Conservation (phyloP, 2,797 vertebrate genomes). For the Pagetopsis macropterus region DNA sequence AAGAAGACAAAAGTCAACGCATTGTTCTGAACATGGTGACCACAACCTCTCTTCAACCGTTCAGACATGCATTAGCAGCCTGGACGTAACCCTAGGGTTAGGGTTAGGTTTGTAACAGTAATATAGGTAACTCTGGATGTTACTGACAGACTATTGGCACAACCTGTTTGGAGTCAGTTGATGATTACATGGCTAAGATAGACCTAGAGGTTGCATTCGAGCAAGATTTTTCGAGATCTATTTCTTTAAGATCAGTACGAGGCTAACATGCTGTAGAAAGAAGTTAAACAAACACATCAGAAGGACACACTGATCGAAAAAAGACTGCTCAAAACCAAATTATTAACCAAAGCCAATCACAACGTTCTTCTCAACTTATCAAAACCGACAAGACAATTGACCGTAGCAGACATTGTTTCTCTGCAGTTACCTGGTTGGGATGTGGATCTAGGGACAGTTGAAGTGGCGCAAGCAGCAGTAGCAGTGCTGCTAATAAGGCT, state of each 20-base stretch:
- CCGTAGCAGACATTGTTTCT: not conserved
- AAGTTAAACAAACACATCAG: not conserved
- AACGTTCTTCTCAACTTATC: not conserved
- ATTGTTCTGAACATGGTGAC: too few relatives aligned
- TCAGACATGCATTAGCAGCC: too few relatives aligned
- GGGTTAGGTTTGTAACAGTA: not conserved
- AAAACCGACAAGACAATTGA: not conserved
- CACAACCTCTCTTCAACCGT: not conserved
- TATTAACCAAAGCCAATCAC: not conserved
- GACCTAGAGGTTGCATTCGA: not conserved
- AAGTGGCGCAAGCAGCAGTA: slow-evolving; percentile 43
- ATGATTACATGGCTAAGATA: not conserved
- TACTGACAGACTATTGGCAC: not conserved
- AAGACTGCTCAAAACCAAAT: not conserved
- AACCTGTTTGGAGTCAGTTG: not conserved
- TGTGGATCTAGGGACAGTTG: slow-evolving; percentile 85
- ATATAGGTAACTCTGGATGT: not conserved
- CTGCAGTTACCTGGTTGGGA: slow-evolving; percentile 82
- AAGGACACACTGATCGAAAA: not conserved
- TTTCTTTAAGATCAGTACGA: not conserved
- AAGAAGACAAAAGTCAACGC: not conserved
- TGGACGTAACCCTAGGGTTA: not conserved
- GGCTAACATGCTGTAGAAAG: not conserved
- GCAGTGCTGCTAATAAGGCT: slow-evolving; percentile 67
- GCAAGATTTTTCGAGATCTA: not conserved